Evolutionary conservation across 2,888 invertebrate genomes (phyloP), one percentile per base, ranked within the genome.

Genomic region (Adela reaumurella): DNA sequence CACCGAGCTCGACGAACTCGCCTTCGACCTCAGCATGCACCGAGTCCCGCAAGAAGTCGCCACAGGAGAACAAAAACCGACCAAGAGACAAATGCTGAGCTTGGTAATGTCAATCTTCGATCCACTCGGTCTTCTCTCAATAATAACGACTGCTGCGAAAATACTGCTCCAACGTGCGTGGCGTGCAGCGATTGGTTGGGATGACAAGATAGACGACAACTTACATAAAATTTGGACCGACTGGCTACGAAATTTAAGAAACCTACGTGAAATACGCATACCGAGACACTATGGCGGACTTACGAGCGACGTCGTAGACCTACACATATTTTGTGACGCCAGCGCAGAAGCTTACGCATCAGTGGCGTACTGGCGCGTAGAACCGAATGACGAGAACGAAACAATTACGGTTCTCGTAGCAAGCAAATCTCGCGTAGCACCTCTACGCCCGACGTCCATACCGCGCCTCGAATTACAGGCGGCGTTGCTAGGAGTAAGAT

Each of bases 401-500:
- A 11, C 18, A 10, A 6, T 3, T 4, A 28, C 42, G 8, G 24
- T 43, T 5, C 19, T 48, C 2, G 24, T 44, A 17, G 44, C 29
- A 5, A 43, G 19, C 41, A 41, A 20, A 16, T n/a, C 43, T 3
- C n/a, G 17, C 6, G 48, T 48, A 2, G 48, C 48, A 6, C 48
- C 48, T 2, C 17, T 43, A 6, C 42, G 43, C 42, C 17, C 29
- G 5, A 4, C 19, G 10, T 41, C 20, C 10, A 17, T 48, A 17
- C 48, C 43, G 16, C 17, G 44, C 10, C 44, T 48, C 2, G 48
- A 48, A 17, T 18, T 48, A 10, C 48, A 48, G 17, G 51, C 55
- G 1, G 54, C 57, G 0, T 16, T 50, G 0, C 16, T 57, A 14
- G 56, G 52, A 0, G 19, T 43, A 0, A 43, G 53, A 11, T 20